phyloP scores from a whole-genome alignment of 2,113 vertebrate species.

The Amblyopsis rosae region DNA sequence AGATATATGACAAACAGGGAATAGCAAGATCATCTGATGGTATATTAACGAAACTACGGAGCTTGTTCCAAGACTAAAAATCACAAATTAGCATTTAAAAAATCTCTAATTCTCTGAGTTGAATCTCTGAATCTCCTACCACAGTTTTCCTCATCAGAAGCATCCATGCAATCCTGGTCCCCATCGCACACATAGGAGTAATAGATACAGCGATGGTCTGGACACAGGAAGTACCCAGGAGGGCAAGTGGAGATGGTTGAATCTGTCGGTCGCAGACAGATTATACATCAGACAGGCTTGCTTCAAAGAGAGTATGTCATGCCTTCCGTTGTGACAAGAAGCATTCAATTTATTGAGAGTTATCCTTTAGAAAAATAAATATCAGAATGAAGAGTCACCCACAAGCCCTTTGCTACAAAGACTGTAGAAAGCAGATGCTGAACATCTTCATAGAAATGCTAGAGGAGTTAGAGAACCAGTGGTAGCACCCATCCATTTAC shows the following conservation, averaged over 20 bases:
- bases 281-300: background rate
- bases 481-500: background rate
- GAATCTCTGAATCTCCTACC: slow-evolving; percentile 39
- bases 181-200: slow-evolving; percentile 66
- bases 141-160: slow-evolving; percentile 72
- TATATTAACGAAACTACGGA: background rate
- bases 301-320: background rate
- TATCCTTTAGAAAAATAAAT: background rate
- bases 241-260: slow-evolving; percentile 64
- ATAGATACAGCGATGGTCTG: slow-evolving; percentile 70
- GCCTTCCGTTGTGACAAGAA: background rate
- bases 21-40: background rate
- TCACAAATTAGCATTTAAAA: no score
- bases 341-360: background rate
- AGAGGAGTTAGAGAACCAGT: no score
- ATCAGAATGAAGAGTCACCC: no score
- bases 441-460: no score
- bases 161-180: slow-evolving; percentile 74
- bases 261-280: slow-evolving; percentile 47
- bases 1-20: background rate
- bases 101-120: no score
- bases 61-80: no score
- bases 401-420: no score
- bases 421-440: no score
- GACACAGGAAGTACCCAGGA: slow-evolving; percentile 67